Evolutionary conservation across 2,113 vertebrate genomes (phyloP).

Genomic region (Microtus pennsylvanicus): DNA sequence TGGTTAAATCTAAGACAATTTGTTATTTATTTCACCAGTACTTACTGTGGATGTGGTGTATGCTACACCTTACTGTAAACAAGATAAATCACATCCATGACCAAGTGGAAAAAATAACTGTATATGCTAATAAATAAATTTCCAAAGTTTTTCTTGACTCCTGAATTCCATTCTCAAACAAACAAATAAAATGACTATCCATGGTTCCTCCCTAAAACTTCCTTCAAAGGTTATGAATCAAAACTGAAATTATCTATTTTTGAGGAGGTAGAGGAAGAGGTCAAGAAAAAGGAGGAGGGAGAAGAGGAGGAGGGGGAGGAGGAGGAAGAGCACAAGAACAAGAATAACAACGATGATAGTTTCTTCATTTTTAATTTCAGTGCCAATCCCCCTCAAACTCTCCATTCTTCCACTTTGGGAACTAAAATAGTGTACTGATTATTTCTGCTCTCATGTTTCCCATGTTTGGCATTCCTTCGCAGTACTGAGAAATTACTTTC

Average conservation of each 20-base stretch:
- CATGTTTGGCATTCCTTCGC: not conserved
- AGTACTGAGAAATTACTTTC: constrained; percentile 12
- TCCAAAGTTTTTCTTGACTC: not conserved
- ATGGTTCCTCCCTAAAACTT: not conserved
- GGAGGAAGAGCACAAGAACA: not conserved
- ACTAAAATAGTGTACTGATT: constrained; percentile 24
- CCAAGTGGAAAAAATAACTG: not conserved
- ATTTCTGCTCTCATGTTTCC: not conserved
- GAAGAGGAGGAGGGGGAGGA: not conserved
- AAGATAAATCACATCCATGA: not conserved
- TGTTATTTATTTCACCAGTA: constrained; percentile 49
- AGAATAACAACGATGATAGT: not conserved
- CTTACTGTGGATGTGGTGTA: not conserved
- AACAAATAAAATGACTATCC: not conserved
- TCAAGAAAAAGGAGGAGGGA: not conserved
- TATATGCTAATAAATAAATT: not conserved
- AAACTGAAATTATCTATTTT: not conserved
- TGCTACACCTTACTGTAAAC: constrained; percentile 15
- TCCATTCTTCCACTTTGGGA: not conserved
- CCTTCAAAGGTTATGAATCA: constrained; percentile 3
- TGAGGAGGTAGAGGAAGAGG: not conserved
- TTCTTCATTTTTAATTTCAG: constrained; percentile 3
- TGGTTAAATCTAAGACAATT: constrained; percentile 8
- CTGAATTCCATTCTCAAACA: not conserved
- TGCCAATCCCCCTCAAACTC: not conserved